phyloP scores from a whole-genome alignment of 2,797 vertebrate genomes.

The Argya squamiceps region DNA sequence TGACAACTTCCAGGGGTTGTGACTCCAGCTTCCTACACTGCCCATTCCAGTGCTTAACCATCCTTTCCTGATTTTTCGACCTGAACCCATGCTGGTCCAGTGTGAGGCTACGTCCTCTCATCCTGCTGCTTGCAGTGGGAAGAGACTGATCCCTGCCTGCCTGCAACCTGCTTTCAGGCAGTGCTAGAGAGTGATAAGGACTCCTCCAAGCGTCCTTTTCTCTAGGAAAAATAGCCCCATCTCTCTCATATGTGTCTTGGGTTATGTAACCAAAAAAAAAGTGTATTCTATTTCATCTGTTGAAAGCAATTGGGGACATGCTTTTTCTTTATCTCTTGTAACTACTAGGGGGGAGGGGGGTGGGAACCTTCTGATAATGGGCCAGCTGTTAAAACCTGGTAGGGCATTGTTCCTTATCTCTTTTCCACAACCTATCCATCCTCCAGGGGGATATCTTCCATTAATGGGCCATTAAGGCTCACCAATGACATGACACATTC shows the following conservation, averaged over 20 bases:
- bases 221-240: background rate
- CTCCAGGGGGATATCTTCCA: too few relatives aligned
- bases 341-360: too few relatives aligned
- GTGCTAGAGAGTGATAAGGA: background rate
- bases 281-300: too few relatives aligned
- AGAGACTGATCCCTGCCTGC: fast-evolving
- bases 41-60: background rate
- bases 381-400: too few relatives aligned
- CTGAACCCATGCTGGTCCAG: background rate
- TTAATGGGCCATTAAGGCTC: too few relatives aligned
- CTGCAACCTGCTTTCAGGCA: background rate
- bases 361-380: too few relatives aligned
- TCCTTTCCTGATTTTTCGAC: background rate
- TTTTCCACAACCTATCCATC: too few relatives aligned
- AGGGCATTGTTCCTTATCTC: too few relatives aligned
- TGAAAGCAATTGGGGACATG: too few relatives aligned
- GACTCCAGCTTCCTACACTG: background rate
- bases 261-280: too few relatives aligned
- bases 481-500: too few relatives aligned
- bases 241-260: background rate
- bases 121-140: background rate
- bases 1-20: background rate
- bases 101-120: background rate
- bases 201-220: background rate
- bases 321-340: too few relatives aligned